Conservation (phyloP, 2,113 vertebrate species). For the Rhagologus leucostigma region DNA sequence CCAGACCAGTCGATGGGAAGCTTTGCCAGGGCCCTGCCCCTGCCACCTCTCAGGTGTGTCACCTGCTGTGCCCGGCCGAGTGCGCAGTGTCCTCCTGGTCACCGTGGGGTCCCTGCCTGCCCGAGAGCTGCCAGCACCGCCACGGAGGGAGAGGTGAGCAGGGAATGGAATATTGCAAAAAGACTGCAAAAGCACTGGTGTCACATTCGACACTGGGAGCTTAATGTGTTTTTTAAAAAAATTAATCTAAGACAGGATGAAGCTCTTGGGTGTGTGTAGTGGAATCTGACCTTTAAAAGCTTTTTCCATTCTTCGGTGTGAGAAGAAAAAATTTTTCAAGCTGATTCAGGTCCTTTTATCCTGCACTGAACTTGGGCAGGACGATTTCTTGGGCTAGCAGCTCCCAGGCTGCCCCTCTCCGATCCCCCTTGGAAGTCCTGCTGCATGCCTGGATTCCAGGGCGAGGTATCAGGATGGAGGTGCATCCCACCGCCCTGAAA, state of each 20-base stretch:
- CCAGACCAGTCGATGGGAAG: slow-evolving; percentile 80
- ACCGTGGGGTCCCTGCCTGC: slow-evolving; percentile 82
- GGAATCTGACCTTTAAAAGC: neutral
- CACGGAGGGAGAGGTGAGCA: slow-evolving; percentile 84
- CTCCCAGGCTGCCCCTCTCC: neutral
- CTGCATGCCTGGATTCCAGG: neutral
- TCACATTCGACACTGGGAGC: neutral
- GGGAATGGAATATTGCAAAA: neutral
- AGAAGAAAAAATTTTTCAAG: neutral
- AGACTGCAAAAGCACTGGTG: neutral
- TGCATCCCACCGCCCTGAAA: neutral
- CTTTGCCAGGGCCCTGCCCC: slow-evolving; percentile 80
- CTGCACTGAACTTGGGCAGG: neutral
- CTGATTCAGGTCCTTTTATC: neutral
- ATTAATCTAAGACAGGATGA: neutral
- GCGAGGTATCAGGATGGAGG: fast-evolving
- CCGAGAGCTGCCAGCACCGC: slow-evolving; percentile 84
- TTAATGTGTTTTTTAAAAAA: neutral
- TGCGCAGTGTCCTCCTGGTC: slow-evolving; percentile 86
- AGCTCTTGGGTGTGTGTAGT: neutral
- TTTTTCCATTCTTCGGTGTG: neutral
- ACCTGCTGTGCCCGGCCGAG: slow-evolving; percentile 76
- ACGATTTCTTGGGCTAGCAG: neutral
- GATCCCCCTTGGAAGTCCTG: neutral
- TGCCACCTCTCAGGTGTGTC: slow-evolving; percentile 78